Conservation (phyloP, 1,140 invertebrate genomes). For the Drosophila virilis region DNA sequence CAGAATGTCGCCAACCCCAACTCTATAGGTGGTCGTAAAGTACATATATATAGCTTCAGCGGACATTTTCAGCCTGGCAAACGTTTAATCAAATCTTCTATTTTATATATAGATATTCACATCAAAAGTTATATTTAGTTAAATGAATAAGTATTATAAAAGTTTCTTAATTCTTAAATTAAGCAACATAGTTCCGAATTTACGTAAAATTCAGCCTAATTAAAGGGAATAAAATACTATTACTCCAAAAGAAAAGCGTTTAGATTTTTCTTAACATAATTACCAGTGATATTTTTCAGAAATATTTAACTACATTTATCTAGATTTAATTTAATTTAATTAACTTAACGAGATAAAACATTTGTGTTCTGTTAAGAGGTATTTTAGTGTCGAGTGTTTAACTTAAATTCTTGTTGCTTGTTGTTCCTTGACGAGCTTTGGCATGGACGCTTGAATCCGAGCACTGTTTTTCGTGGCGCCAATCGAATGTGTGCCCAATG, state of each 20-base stretch:
- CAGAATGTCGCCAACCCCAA: constrained; percentile 37
- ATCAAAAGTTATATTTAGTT: background rate
- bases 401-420: background rate
- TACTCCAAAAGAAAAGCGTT: too few species aligned
- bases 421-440: constrained; percentile 40
- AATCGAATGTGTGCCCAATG: constrained; percentile 53
- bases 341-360: too few species aligned
- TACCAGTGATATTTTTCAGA: too few species aligned
- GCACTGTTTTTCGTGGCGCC: constrained; percentile 63
- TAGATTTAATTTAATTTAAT: too few species aligned
- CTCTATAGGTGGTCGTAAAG: constrained; percentile 14
- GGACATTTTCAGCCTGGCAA: background rate
- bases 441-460: constrained; percentile 13
- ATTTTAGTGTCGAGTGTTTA: background rate
- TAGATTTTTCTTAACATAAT: too few species aligned
- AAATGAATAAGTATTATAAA: background rate
- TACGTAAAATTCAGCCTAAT: too few species aligned
- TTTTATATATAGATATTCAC: background rate
- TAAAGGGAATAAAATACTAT: too few species aligned
- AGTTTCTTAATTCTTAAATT: too few species aligned
- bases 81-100: background rate
- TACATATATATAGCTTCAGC: too few species aligned
- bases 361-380: background rate
- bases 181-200: too few species aligned
- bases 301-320: too few species aligned